phyloP scores from a whole-genome alignment of 2,888 invertebrate species.

The Cheilosia vulpina region DNA sequence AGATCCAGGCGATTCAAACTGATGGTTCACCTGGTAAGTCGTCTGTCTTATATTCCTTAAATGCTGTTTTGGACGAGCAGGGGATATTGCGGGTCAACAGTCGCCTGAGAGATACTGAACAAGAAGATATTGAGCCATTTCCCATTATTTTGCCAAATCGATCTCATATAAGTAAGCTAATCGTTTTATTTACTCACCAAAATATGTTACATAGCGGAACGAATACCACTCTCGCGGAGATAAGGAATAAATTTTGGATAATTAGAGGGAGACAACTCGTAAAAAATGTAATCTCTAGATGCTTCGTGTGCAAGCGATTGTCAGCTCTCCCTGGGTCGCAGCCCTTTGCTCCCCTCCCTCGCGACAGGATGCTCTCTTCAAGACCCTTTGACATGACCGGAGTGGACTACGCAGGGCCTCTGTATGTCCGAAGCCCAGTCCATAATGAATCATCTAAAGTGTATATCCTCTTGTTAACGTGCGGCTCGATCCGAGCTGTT shows the following conservation, averaged over 20 bases:
- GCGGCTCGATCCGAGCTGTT: conserved; percentile 33
- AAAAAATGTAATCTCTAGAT: conserved; percentile 9
- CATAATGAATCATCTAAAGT: neutral
- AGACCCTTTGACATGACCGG: conserved; percentile 27
- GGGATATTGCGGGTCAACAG: conserved; percentile 14
- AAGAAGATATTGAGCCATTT: conserved; percentile 1
- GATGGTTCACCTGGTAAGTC: too few relatives aligned
- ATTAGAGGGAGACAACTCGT: conserved; percentile 23
- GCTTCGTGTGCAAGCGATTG: conserved; percentile 10
- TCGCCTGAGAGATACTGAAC: conserved; percentile 3
- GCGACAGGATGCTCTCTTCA: conserved; percentile 23
- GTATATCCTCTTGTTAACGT: conserved; percentile 11
- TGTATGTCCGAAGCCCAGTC: neutral
- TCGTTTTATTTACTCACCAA: neutral
- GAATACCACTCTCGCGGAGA: conserved; percentile 8
- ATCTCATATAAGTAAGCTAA: conserved; percentile 13
- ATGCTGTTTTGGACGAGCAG: neutral
- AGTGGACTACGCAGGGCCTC: conserved; percentile 17
- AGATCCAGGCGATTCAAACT: too few relatives aligned
- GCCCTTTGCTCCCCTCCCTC: conserved; percentile 25
- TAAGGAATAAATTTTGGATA: conserved; percentile 29
- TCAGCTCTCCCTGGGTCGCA: conserved; percentile 11
- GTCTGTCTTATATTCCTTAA: conserved; percentile 1
- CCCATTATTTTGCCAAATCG: conserved; percentile 26
- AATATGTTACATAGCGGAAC: conserved; percentile 23